A percentile compares a stretch with the other conserved stretches of the same genome.
phyloP scores from a whole-genome alignment of 2,888 invertebrate species.

The Camponotus fellah region DNA sequence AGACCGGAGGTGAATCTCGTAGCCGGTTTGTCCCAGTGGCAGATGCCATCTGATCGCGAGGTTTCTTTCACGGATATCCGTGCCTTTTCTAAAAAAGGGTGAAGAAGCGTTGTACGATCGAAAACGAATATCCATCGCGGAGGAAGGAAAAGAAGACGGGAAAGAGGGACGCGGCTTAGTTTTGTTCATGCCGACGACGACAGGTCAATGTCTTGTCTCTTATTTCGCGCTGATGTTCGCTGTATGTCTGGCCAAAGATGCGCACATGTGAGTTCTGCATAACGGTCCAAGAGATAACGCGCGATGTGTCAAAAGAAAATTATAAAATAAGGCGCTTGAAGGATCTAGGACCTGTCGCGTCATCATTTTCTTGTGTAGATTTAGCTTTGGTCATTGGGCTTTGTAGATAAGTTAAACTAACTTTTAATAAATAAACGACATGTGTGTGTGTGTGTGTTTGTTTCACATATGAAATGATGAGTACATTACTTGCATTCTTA shows the following conservation, averaged over 20 bases:
- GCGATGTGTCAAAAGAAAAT: not conserved
- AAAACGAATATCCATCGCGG: not conserved
- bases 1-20: slow-evolving; percentile 57
- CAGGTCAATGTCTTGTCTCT: slow-evolving; percentile 47
- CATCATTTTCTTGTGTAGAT: not conserved
- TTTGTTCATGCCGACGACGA: slow-evolving; percentile 49
- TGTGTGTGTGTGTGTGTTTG: not conserved
- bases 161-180: not conserved
- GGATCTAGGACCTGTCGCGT: not conserved
- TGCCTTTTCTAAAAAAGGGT: not conserved
- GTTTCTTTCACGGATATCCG: not conserved
- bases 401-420: not conserved
- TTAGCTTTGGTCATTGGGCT: not conserved
- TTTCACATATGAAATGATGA: not conserved
- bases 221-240: slow-evolving; percentile 44
- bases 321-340: not conserved
- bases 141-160: not conserved
- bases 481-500: too few species aligned
- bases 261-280: slow-evolving; percentile 66
- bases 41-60: not conserved
- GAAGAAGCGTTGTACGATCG: not conserved
- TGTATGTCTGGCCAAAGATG: slow-evolving; percentile 68
- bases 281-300: not conserved
- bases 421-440: not conserved
- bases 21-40: slow-evolving; percentile 13